Base-by-base conservation (phyloP, 2,797 vertebrate species). In the Gila robusta region DNA sequence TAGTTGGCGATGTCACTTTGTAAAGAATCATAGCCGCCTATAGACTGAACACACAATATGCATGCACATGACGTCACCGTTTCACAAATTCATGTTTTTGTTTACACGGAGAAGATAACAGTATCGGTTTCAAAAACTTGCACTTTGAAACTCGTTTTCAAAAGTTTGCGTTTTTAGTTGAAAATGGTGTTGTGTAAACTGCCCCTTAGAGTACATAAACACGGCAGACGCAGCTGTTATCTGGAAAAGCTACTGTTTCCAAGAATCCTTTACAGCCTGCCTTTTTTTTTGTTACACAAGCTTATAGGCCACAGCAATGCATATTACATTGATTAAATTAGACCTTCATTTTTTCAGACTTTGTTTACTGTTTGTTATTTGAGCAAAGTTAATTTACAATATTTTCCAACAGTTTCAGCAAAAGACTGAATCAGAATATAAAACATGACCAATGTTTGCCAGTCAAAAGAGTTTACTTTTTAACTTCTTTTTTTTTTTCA, bases 301-400 rank as follows among this genome's bases (percentile, higher is more conserved):
- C 14, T 47, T 67, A 66, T 39, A 23, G 64, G 26, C 62, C 54
- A 49, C 44, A 21, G 80, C 81, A 62, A 66, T 69, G 26, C 64
- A 70, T 83, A 70, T 86, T 80, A 84, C 79, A 47, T 44, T 81
- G 37, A 85, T 84, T 82, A 26, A 87, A 78, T 87, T 86, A 87
- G 21, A 49, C 23, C 41, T 3, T 12, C 44, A 23, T 86, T 71
- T 21, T 59, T 79, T 37, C 16, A 72, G 21, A 35, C 71, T 73
- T 62, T 74, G 54, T 26, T 72, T 69, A 32, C 56, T 84, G 62
- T 79, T 87, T 82, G 56, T 69, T 35, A 83, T 47, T 67, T 59
- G 17, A 17, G 19, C 32, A 77, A 41, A 74, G 26, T 49, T 21
- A 6, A 62, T 59, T 37, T 56, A 23, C 32, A 67, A 54, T 52